Conservation (phyloP, 1,140 invertebrate genomes). For the Cepaea nemoralis region DNA sequence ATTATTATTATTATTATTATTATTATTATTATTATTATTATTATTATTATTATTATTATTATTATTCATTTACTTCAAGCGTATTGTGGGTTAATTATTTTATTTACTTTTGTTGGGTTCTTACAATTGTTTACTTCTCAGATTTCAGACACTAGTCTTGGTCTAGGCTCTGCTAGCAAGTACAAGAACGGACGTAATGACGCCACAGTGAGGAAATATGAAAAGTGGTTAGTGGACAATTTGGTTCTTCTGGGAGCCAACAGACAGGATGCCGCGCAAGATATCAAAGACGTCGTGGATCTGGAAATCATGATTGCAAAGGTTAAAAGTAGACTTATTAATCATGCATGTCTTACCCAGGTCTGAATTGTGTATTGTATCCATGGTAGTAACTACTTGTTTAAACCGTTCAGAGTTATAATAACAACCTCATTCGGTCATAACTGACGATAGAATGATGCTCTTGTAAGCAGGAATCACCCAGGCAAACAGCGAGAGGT, state of each 20-base stretch:
- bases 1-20: too few relatives aligned
- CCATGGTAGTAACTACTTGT: not conserved
- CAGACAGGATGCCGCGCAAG: not conserved
- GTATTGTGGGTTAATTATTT: too few relatives aligned
- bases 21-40: too few relatives aligned
- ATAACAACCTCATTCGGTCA: not conserved
- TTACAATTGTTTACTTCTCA: not conserved
- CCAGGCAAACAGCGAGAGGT: too few relatives aligned
- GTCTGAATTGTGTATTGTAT: too few relatives aligned
- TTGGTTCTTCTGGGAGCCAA: not conserved
- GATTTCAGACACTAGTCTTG: not conserved
- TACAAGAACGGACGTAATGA: not conserved
- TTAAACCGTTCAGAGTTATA: not conserved
- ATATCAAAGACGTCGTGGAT: not conserved
- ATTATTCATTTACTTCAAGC: too few relatives aligned
- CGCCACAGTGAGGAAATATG: not conserved
- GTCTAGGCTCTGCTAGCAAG: not conserved
- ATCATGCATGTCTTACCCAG: too few relatives aligned
- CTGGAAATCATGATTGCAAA: not conserved
- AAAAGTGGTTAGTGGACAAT: slow-evolving; percentile 4
- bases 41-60: too few relatives aligned
- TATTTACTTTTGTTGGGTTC: too few relatives aligned
- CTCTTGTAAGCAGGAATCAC: not conserved
- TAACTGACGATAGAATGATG: not conserved
- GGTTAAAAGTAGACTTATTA: too few relatives aligned